Evolutionary conservation across 2,888 invertebrate genomes (phyloP).

Genomic region (Chelonus formosanus): DNA sequence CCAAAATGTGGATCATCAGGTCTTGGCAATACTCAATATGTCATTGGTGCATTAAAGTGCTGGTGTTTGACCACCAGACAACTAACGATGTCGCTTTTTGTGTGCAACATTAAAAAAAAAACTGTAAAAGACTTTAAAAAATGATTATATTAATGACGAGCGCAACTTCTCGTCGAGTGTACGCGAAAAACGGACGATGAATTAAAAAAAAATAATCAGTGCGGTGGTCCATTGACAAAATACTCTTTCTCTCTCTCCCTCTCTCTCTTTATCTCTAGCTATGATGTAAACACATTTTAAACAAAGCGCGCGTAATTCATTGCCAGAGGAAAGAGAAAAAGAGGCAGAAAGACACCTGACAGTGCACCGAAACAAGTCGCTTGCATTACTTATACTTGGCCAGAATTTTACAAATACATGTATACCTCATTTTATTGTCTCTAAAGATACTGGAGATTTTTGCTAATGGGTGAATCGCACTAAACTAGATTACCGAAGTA

Average conservation of each 20-base stretch:
- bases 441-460: conserved; percentile 14
- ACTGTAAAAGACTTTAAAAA: too few relatives aligned
- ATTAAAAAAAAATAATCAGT: conserved; percentile 7
- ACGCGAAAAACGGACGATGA: conserved; percentile 25
- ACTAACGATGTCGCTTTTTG: too few relatives aligned
- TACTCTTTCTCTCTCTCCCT: conserved; percentile 16
- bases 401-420: conserved; percentile 6
- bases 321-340: conserved; percentile 31
- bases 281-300: neutral
- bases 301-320: conserved; percentile 2
- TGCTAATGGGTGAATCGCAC: conserved; percentile 14
- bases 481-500: conserved; percentile 49
- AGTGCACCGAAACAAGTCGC: neutral
- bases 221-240: conserved; percentile 25
- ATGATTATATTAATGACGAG: neutral
- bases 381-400: neutral
- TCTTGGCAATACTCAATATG: too few relatives aligned
- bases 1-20: too few relatives aligned
- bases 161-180: conserved; percentile 22
- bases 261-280: conserved; percentile 8
- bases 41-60: too few relatives aligned
- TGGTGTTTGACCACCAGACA: too few relatives aligned
- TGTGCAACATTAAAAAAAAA: too few relatives aligned
- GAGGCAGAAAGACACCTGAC: conserved; percentile 19
- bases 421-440: conserved; percentile 18